Evolutionary conservation across 2,113 vertebrate species (phyloP).

Genomic region (Fulica atra): DNA sequence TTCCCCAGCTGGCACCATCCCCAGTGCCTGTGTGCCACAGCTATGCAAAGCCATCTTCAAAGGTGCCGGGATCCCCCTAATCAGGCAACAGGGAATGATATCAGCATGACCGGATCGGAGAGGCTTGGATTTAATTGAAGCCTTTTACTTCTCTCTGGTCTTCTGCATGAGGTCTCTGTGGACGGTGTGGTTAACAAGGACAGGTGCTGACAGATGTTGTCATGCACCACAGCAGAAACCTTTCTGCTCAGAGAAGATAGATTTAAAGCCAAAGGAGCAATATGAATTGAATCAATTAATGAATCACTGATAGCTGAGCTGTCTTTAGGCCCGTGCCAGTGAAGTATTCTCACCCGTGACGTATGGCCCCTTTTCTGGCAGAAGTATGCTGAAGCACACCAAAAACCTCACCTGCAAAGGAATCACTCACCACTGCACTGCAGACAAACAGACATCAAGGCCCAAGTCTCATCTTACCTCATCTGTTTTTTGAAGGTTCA

Average conservation of each 20-base stretch:
- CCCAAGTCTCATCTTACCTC: background rate
- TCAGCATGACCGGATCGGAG: background rate
- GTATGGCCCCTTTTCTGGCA: background rate
- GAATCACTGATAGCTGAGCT: background rate
- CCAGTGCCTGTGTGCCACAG: background rate
- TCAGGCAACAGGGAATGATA: background rate
- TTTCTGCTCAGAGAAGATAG: background rate
- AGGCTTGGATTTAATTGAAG: background rate
- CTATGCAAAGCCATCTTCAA: background rate
- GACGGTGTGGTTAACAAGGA: background rate
- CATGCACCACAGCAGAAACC: background rate
- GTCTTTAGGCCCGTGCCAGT: background rate
- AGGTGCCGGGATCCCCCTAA: background rate
- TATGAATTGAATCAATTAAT: background rate
- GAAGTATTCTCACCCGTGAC: background rate
- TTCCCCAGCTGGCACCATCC: background rate
- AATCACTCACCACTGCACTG: background rate
- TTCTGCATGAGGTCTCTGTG: background rate
- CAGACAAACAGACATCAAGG: background rate
- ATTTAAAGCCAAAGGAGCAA: conserved; percentile 14
- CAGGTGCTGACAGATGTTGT: background rate
- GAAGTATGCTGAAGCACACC: background rate
- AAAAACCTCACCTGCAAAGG: background rate
- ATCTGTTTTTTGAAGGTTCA: background rate
- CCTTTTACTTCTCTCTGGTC: background rate